These are phyloP conservation scores for Antedon mediterranea DNA, from an alignment of 53 echinoderm and acorn worm genomes.

Conservation along the genomic window DNA sequence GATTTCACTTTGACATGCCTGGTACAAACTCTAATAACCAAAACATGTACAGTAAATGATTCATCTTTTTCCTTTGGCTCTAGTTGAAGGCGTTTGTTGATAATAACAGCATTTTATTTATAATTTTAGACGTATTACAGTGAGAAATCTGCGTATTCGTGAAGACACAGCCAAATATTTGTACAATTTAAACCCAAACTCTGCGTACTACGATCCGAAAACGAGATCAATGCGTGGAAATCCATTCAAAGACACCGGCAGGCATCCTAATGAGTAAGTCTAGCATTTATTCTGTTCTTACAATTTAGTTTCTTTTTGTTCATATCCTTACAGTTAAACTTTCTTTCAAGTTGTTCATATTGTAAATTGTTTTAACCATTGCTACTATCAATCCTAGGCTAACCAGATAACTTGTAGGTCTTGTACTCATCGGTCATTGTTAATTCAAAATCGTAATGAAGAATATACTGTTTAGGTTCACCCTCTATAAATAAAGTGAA, in stretches of 20 bases:
- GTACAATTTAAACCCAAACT: conserved; percentile 72
- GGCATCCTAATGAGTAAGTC: conserved; percentile 74
- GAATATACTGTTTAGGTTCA: no score
- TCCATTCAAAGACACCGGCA: conserved; percentile 29
- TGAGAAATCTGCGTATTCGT: conserved; percentile 73
- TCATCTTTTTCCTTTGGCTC: neutral
- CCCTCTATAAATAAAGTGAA: no score
- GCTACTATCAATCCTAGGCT: no score
- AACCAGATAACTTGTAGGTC: no score
- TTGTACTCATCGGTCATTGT: no score
- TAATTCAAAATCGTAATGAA: no score
- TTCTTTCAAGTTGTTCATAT: neutral
- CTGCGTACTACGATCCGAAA: conserved; percentile 96
- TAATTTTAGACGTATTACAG: conserved; percentile 69
- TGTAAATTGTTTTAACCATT: no score
- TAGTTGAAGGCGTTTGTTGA: neutral
- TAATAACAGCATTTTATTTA: conserved; percentile 1
- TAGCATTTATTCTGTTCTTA: neutral
- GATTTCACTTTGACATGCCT: no score
- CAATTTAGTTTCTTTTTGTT: no score
- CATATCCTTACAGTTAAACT: no score
- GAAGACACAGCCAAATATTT: conserved; percentile 96
- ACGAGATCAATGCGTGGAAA: conserved; percentile 94
- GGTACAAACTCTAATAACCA: no score
- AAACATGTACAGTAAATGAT: no score